Conservation (phyloP, 2,113 vertebrate species). For the Sander lucioperca region DNA sequence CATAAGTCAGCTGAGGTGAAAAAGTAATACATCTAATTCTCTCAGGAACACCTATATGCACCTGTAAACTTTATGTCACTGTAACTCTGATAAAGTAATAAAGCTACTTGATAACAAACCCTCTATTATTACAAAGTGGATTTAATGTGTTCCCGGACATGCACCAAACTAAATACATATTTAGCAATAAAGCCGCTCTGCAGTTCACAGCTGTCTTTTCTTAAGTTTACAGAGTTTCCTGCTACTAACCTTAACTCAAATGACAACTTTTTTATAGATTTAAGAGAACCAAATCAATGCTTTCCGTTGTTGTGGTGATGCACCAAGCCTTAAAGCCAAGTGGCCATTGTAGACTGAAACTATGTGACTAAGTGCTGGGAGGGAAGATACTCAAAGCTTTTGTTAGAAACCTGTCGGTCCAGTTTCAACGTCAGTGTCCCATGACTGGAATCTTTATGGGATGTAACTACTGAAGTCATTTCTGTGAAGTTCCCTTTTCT, state of each 20-base stretch:
- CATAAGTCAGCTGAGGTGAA: neutral
- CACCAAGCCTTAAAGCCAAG: neutral
- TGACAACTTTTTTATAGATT: neutral
- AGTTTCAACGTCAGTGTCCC: neutral
- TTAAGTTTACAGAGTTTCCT: neutral
- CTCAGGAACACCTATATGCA: neutral
- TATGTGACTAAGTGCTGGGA: neutral
- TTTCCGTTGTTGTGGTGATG: neutral
- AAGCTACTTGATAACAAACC: no score
- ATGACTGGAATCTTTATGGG: neutral
- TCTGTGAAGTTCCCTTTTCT: neutral
- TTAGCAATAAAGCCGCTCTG: neutral
- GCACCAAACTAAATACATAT: neutral
- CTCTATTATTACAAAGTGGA: neutral
- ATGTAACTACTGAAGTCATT: neutral
- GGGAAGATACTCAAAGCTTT: neutral
- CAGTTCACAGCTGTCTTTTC: neutral
- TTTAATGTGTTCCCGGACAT: neutral
- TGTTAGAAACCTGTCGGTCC: slow-evolving; percentile 12
- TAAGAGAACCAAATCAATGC: neutral
- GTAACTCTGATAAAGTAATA: neutral
- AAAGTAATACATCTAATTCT: neutral
- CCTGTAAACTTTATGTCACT: neutral
- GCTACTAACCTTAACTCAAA: neutral
- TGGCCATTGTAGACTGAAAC: neutral